Base-by-base conservation (phyloP, 2,888 invertebrate genomes). In the Polia nebulosa region DNA sequence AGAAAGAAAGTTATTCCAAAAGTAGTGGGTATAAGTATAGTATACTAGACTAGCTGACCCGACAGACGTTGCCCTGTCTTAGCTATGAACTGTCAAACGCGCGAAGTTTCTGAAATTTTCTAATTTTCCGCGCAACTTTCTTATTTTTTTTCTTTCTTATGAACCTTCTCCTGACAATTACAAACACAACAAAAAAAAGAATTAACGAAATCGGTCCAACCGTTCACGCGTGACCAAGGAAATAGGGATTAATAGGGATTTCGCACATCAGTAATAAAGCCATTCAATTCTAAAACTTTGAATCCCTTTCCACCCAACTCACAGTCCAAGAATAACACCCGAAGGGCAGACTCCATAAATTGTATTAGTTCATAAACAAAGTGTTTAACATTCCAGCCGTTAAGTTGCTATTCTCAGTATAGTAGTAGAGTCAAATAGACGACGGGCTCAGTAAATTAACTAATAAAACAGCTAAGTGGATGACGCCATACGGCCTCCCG, bases 401-500 rank as follows among this genome's bases (percentile, higher is more conserved):
- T 80, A 80, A 51, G 64, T 65, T 70, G 72, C 49, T 77, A 74
- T 77, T 77, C 81, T 77, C 59, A 68, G 56, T 80, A 71, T 63
- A 74, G 59, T 55, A 59, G 41, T 64, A 59, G 53, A 63, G 44
- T 70, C 66, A 53, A 56, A 74, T 68, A 70, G 74, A 52, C 58
- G 63, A 55, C 62, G 60, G 39, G 32, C 55, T 66, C 58, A 75
- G 69, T 80, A 74, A 80, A 82, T 83, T 84, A 82, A 55, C 78
- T 66, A 83, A 84, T 83, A 84, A 82, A 84, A 64, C 36, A 59
- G 68, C 72, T 80, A 78, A 84, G 76, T 82, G 85, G 76, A 72
- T 83, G 83, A 79, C 83, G 84, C 69, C 80, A 76, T 44, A 13
- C 65, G 76, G 53, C 47, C 78, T 56, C 41, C 44, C 61, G 82